These are phyloP conservation scores for Reticulitermes lucifugus DNA, from an alignment of 2,888 invertebrate genomes.

Conservation along the genomic window DNA sequence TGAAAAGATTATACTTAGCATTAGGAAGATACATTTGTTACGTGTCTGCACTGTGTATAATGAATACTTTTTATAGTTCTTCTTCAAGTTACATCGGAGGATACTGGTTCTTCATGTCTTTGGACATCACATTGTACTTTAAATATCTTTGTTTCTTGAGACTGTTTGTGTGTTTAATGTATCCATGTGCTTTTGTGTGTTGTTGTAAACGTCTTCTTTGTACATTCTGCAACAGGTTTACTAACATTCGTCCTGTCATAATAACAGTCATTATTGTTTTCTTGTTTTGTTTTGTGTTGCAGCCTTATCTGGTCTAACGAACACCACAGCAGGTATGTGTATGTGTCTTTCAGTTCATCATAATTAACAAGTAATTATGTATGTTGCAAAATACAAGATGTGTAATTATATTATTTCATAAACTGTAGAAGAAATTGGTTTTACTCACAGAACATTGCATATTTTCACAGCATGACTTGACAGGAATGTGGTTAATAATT, in stretches of 20 bases:
- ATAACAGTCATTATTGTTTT: constrained; percentile 15
- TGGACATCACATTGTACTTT: too few relatives aligned
- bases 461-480: too few relatives aligned
- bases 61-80: neutral
- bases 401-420: neutral
- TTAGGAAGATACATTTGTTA: neutral
- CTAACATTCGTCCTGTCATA: constrained; percentile 33
- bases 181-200: neutral
- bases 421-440: neutral
- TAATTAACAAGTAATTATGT: neutral
- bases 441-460: too few relatives aligned
- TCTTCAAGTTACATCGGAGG: too few relatives aligned
- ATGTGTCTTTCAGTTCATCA: constrained; percentile 59
- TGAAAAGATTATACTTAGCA: too few relatives aligned
- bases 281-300: constrained; percentile 60
- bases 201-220: neutral
- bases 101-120: too few relatives aligned
- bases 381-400: neutral
- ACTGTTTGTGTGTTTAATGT: neutral
- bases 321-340: constrained; percentile 67
- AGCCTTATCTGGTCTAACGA: constrained; percentile 67
- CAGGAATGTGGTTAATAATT: too few relatives aligned
- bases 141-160: neutral
- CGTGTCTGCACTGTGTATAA: neutral
- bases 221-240: neutral